Percentiles rank a stretch among this genome's conserved stretches.
Evolutionary conservation across 2,797 vertebrate genomes (phyloP).

Genomic region (Antrozous pallidus): DNA sequence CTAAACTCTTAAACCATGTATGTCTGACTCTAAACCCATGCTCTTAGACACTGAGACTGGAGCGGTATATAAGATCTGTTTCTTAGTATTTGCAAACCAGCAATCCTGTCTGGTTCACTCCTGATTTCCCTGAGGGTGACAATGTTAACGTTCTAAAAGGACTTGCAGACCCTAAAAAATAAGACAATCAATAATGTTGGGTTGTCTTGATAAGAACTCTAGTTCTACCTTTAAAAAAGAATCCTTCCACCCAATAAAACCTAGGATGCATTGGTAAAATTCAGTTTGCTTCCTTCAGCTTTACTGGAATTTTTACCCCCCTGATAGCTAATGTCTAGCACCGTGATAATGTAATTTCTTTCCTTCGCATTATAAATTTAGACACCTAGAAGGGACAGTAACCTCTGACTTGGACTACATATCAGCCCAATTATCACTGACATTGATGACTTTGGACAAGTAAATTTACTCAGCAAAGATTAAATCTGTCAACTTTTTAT

Average conservation of each 20-base stretch:
- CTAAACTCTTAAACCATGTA: not conserved
- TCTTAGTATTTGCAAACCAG: conserved; percentile 3
- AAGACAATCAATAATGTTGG: conserved; percentile 4
- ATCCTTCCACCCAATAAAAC: not conserved
- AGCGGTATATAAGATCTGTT: not conserved
- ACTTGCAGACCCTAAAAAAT: not conserved
- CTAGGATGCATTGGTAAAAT: not conserved
- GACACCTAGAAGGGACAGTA: not conserved
- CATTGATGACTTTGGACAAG: not conserved
- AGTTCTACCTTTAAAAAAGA: conserved; percentile 16
- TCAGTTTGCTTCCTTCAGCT: not conserved
- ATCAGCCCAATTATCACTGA: not conserved
- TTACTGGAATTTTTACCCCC: not conserved
- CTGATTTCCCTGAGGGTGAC: not conserved
- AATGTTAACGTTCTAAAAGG: conserved; percentile 44
- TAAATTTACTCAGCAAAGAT: conserved; percentile 37
- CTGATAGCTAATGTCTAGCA: not conserved
- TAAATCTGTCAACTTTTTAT: conserved; percentile 18
- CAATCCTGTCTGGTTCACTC: conserved; percentile 14
- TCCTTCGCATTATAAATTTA: conserved; percentile 30
- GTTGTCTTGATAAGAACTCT: conserved; percentile 13
- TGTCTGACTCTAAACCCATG: conserved; percentile 3
- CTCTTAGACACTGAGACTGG: not conserved
- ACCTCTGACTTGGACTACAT: conserved; percentile 17
- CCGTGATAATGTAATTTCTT: conserved; percentile 9